Evolutionary conservation across 2,113 vertebrate species (phyloP), one percentile per base, ranked within the genome.

Genomic region (sheep (Ovis aries)): DNA sequence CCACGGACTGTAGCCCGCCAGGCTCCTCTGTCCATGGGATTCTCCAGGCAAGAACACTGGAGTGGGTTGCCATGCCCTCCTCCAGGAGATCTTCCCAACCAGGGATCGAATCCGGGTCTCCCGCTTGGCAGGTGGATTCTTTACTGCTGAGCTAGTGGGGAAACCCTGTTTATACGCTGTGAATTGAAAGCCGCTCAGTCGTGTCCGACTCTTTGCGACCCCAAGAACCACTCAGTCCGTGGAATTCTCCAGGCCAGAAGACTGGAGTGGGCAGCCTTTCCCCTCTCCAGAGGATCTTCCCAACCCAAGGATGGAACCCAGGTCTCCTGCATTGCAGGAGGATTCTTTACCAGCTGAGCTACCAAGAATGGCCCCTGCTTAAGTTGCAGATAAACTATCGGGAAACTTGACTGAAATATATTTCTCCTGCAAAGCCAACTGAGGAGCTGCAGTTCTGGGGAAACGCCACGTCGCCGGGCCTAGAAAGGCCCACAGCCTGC

Each of bases 401-500:
- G 92, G 52, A 84, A 59, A 57, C 29, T 4, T n/a, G 1, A 31
- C 57, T 31, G 53, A 52, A 40, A 33, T 2, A 43, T 1, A 3
- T 4, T 36, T 43, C 55, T 36, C 94, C 23, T 40, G 62, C 13
- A 19, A 15, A 3, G 43, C 36, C 6, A 40, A 50, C 6, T 9
- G 16, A 71, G 87, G 50, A 78, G 31, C 40, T 0, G 8, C 36
- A 2, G 88, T 15, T 48, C 40, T 23, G 27, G 21, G 62, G 59
- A 33, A 31, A 48, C 3, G 0, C 3, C 2, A 0, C 29, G 16
- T 4, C 19, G 1, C 33, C 5, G 19, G 77, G 53, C 89, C 84
- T 36, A 64, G 9, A 2, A 27, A 21, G 0, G 62, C 1, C 80
- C 71, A 2, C 1, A 0, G 9, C 0, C 1, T 0, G 21, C 14